Base-by-base conservation (phyloP, 1,140 invertebrate species). In the Limonius californicus region DNA sequence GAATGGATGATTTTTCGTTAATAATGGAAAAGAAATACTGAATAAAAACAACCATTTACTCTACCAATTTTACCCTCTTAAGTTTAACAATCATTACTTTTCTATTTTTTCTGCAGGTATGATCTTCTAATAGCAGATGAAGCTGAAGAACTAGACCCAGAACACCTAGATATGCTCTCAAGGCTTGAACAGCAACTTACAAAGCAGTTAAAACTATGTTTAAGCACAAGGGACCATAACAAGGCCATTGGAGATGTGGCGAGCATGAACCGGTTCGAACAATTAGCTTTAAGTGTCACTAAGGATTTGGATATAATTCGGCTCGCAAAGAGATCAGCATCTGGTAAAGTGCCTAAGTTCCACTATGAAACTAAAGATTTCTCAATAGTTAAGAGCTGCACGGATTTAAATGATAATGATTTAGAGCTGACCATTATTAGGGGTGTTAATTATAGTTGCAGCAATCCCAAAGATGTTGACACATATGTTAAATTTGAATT, bases 401-500 rank as follows among this genome's bases (percentile, higher is more conserved):
- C 94, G 45, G 96, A 99, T 74, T 80, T 99, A 59, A 89, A 85
- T 45, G 94, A 95, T 73, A 90, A 90, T 75, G 95, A 97, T 68
- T 79, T 97, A 59, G 92, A 98, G 81, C 80, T 98, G 62, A 85
- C 83, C 21, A 86, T 98, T 62, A 79, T 96, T 1, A 84, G 92
- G 72, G 95, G 95, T 35, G 85, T 97, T 47, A 94, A 92, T 70
- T 95, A 92, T 76, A 88, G 85, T 78, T 91, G 91, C 23, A 76
- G 85, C 60, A 90, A 91, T 76, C 85, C 92, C 0, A 91, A 92
- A 72, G 93, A 97, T 64, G 83, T 95, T 50, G 94, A 98, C 72
- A 97, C 95, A 2, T 98, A 94, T 77, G 90, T 98, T 4, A 94
- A 89, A 75, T 91, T 91, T 70, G 94, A 97, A 74, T 94, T 98